Base-by-base conservation (phyloP, 2,888 invertebrate species). In the Polylopha cassiicola region DNA sequence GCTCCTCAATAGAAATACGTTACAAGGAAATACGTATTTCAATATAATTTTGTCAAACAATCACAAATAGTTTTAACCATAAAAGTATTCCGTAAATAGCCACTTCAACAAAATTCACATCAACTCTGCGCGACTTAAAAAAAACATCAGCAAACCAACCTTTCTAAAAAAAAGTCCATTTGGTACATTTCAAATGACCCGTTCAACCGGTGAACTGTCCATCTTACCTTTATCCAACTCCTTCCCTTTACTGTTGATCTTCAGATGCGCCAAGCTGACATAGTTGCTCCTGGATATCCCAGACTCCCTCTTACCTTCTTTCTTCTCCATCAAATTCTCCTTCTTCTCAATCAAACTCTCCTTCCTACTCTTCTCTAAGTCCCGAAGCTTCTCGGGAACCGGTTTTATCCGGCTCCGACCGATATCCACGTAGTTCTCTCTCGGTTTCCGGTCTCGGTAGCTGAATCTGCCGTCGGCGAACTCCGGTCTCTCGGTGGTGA, bases 251-350 rank as follows among this genome's bases (percentile, higher is more conserved):
- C 60, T 72, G 39, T 77, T 77, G 3, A 86, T 86, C 53, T 78
- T 80, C 36, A 86, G 45, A 50, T 84, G 86, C 1, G 86, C 86
- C 28, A 86, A 45, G 46, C 81, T 82, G 6, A 86, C 86, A 42
- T 86, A 86, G 52, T 86, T 86, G 47, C 82, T 80, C 1, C 79
- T 58, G 1, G 80, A 77, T 9, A 82, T 85, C 0, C 73, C 79
- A n/a, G 65, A 55, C 32, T 75, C 76, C 0, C 71, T 38, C n/a
- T 51, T 53, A 2, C 51, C 50, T 0, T 48, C 22, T 0, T 21
- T 33, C 34, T 60, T 53, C 38, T 58, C 73, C 43, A 73, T 73
- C 0, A 55, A 48, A 2, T 16, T 24, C n/a, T 8, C 21, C 7
- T 32, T 22, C 10, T 34, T 34, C 2, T 20, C 29, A 4, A 34